These are phyloP conservation scores for Crenichthys baileyi DNA, from an alignment of 2,797 vertebrate genomes.

Conservation along the genomic window DNA sequence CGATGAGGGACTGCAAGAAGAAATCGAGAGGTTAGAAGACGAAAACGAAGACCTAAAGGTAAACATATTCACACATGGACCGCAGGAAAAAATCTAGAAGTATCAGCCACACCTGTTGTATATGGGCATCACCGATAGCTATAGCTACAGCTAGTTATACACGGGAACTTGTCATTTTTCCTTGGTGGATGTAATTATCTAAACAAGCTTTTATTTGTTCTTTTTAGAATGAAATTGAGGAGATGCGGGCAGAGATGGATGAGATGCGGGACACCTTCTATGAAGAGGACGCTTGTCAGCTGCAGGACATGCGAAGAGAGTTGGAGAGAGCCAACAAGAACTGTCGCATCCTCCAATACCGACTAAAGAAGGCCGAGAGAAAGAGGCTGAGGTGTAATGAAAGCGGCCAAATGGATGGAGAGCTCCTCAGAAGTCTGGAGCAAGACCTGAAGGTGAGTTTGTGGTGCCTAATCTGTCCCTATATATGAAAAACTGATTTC, in stretches of 20 bases:
- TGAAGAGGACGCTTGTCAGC: constrained; percentile 96
- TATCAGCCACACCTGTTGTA: constrained; percentile 58
- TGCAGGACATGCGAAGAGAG: constrained; percentile 98
- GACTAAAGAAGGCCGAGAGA: constrained; percentile 96
- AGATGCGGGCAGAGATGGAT: constrained; percentile 98
- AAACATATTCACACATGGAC: constrained; percentile 14
- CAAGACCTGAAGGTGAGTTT: constrained; percentile 93
- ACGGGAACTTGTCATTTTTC: background rate
- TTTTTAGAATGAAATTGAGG: constrained; percentile 91
- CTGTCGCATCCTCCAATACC: constrained; percentile 97
- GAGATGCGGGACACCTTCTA: constrained; percentile 99
- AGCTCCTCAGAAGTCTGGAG: constrained; percentile 94
- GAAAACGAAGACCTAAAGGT: constrained; percentile 96
- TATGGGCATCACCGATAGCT: background rate
- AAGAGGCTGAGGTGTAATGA: constrained; percentile 92
- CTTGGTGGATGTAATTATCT: background rate
- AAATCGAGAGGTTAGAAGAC: constrained; percentile 90
- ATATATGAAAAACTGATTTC: background rate
- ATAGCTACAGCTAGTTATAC: background rate
- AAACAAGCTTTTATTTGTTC: background rate
- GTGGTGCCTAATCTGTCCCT: background rate
- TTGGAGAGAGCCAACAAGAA: constrained; percentile 98
- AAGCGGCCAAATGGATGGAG: constrained; percentile 93
- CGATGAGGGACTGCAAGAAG: constrained; percentile 85
- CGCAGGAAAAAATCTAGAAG: background rate